Evolutionary conservation across 2,113 vertebrate species (phyloP).

Genomic region (Coreoperca whiteheadi): DNA sequence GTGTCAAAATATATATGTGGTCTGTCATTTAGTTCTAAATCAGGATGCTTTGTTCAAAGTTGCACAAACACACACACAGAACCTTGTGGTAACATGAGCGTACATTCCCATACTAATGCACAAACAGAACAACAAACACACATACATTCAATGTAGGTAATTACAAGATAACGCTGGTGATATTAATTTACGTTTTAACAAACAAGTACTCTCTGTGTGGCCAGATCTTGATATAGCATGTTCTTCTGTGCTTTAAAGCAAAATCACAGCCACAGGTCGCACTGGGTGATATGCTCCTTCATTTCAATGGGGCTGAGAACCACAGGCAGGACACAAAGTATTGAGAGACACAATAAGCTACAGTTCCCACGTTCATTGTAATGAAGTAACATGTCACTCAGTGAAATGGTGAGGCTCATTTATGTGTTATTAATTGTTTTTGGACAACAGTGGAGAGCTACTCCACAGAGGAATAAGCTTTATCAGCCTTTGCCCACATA

Average conservation of each 20-base stretch:
- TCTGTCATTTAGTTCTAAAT: not conserved
- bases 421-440: too few relatives aligned
- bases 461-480: not conserved
- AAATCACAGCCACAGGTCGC: not conserved
- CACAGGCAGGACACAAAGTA: too few relatives aligned
- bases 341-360: too few relatives aligned
- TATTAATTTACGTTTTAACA: not conserved
- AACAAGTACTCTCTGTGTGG: too few relatives aligned
- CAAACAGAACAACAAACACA: not conserved
- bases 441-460: too few relatives aligned
- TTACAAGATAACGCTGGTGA: not conserved
- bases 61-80: not conserved
- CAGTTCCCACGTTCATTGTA: not conserved
- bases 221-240: not conserved
- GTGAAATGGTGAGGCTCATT: not conserved
- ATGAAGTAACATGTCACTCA: not conserved
- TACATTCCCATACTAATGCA: not conserved
- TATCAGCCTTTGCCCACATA: not conserved
- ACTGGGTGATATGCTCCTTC: not conserved
- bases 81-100: not conserved
- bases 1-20: too few relatives aligned
- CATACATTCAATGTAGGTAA: not conserved
- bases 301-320: not conserved
- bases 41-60: not conserved
- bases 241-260: not conserved